These are phyloP conservation scores for Peribatodes rhomboidaria DNA, from an alignment of 2,888 invertebrate species.

Conservation along the genomic window DNA sequence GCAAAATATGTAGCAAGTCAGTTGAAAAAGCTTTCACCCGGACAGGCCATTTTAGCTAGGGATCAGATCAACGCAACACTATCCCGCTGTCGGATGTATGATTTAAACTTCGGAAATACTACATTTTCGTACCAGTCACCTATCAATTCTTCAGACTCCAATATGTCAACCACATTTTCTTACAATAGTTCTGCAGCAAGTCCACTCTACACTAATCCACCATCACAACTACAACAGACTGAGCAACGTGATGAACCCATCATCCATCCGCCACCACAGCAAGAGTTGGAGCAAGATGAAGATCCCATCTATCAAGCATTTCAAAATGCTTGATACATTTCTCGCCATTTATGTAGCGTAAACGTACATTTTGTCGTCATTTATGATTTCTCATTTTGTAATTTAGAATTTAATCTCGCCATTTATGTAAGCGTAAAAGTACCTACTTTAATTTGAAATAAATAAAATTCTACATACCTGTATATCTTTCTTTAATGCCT, in stretches of 20 bases:
- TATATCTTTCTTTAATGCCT: slow-evolving; percentile 21
- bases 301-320: not conserved
- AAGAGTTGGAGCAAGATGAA: slow-evolving; percentile 22
- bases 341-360: slow-evolving; percentile 39
- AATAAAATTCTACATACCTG: slow-evolving; percentile 6
- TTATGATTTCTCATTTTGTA: slow-evolving; percentile 18
- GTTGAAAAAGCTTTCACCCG: slow-evolving; percentile 35
- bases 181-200: slow-evolving; percentile 30
- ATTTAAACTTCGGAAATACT: slow-evolving; percentile 39
- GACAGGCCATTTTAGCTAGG: slow-evolving; percentile 38
- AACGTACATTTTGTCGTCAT: slow-evolving; percentile 30
- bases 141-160: slow-evolving; percentile 38
- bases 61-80: slow-evolving; percentile 34
- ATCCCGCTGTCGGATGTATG: slow-evolving; percentile 30
- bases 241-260: too few species aligned
- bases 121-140: slow-evolving; percentile 40
- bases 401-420: not conserved
- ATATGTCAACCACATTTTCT: not conserved
- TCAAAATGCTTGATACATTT: slow-evolving; percentile 27
- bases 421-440: slow-evolving; percentile 3
- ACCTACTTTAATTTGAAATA: too few species aligned
- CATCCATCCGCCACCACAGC: slow-evolving; percentile 16
- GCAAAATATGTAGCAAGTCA: slow-evolving; percentile 38
- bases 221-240: not conserved
- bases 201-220: not conserved